phyloP scores from a whole-genome alignment of 2,113 vertebrate genomes.

The Datnioides undecimradiatus region DNA sequence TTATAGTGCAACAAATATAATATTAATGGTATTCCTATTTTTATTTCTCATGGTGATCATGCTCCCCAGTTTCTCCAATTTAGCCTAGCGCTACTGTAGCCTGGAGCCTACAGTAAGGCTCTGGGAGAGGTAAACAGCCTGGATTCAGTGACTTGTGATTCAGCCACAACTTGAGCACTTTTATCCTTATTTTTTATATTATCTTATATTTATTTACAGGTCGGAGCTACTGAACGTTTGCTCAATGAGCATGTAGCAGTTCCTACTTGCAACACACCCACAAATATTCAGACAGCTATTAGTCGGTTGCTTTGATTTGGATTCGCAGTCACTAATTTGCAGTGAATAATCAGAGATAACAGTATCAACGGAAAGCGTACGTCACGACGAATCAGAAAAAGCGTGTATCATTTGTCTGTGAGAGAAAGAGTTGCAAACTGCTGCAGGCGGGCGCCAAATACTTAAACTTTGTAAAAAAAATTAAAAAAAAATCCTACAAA shows the following conservation, averaged over 20 bases:
- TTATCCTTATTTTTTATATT: background rate
- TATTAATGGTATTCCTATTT: background rate
- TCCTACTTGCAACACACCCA: background rate
- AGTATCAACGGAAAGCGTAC: background rate
- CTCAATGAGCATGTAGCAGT: background rate
- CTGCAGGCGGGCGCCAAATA: background rate
- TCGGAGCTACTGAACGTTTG: background rate
- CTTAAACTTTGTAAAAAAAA: background rate
- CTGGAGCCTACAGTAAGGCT: too few relatives aligned
- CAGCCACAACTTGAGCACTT: background rate
- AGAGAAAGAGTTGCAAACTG: background rate
- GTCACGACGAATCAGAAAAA: background rate
- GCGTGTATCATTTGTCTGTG: background rate
- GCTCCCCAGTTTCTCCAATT: too few relatives aligned
- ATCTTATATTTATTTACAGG: too few relatives aligned
- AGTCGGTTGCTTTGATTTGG: background rate
- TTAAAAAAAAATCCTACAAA: too few relatives aligned
- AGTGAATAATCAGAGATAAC: background rate
- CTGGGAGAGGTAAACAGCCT: too few relatives aligned
- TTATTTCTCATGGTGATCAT: too few relatives aligned
- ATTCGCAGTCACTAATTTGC: background rate
- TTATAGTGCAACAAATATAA: background rate
- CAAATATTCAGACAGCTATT: background rate
- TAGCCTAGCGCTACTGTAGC: too few relatives aligned
- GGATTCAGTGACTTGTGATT: too few relatives aligned